A percentile compares a stretch with the other conserved stretches of the same genome.
Evolutionary conservation across 53 echinoderm and acorn worm genomes (phyloP).

Genomic region (Holothuria scabra): DNA sequence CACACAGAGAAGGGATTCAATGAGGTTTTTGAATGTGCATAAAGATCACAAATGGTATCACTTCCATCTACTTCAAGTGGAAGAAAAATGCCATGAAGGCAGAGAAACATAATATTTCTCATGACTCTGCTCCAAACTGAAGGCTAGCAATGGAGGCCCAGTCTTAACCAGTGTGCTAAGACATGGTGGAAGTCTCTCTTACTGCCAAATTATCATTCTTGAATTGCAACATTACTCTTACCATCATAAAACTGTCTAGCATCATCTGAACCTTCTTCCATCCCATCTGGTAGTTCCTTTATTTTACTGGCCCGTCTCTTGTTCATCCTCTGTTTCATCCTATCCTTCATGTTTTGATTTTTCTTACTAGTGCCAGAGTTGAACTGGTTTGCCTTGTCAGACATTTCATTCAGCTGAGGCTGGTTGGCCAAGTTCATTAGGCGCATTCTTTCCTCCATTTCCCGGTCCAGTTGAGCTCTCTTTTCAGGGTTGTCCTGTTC

Average conservation of each 20-base stretch:
- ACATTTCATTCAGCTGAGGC: not conserved
- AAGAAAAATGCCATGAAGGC: too few species aligned
- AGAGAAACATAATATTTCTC: too few species aligned
- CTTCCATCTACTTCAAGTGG: too few species aligned
- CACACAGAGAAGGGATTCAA: too few species aligned
- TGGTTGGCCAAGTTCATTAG: slow-evolving; percentile 80
- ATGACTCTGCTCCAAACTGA: too few species aligned
- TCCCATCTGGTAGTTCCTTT: slow-evolving; percentile 45
- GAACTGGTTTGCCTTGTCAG: slow-evolving; percentile 18
- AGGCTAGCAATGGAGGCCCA: too few species aligned
- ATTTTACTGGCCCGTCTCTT: slow-evolving; percentile 66
- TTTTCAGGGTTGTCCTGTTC: slow-evolving; percentile 32
- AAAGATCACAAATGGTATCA: too few species aligned
- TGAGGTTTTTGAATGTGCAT: too few species aligned
- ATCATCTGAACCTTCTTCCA: slow-evolving; percentile 68
- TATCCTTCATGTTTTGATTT: slow-evolving; percentile 81
- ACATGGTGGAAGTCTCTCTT: too few species aligned
- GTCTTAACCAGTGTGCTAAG: too few species aligned
- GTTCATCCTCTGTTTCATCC: slow-evolving; percentile 87
- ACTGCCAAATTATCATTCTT: too few species aligned
- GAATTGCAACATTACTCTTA: not conserved
- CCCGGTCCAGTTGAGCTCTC: slow-evolving; percentile 69
- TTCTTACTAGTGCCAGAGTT: slow-evolving; percentile 53
- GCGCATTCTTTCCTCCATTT: slow-evolving; percentile 96
- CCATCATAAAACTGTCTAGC: slow-evolving; percentile 67